phyloP scores from a whole-genome alignment of 2,888 invertebrate species.

The Polymixis lichenea region DNA sequence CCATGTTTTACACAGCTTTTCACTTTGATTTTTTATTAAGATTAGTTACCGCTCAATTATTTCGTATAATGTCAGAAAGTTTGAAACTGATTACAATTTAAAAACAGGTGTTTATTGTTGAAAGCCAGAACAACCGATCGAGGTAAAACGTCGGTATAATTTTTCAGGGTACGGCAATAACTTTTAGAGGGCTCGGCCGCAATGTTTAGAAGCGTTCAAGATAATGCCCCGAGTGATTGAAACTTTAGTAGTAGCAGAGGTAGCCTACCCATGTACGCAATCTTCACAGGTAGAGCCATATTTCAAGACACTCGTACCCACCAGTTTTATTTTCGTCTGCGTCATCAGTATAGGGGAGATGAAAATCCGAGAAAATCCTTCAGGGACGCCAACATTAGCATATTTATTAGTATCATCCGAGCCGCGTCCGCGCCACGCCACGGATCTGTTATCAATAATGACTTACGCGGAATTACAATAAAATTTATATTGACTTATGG shows the following conservation, averaged over 20 bases:
- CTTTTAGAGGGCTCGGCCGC: constrained; percentile 33
- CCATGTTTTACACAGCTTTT: background rate
- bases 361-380: constrained; percentile 87
- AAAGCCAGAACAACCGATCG: constrained; percentile 9
- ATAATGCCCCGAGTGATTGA: constrained; percentile 62
- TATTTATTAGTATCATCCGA: constrained; percentile 86
- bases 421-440: constrained; percentile 73
- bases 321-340: constrained; percentile 82
- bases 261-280: constrained; percentile 59
- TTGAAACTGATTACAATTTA: background rate
- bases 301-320: constrained; percentile 75
- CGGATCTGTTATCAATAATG: constrained; percentile 84
- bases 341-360: constrained; percentile 84
- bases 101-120: constrained; percentile 34
- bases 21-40: constrained; percentile 2
- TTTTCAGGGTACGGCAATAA: constrained; percentile 46
- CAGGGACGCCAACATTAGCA: constrained; percentile 86
- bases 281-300: constrained; percentile 76
- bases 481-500: constrained; percentile 72
- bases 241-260: constrained; percentile 67
- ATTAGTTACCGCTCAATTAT: background rate
- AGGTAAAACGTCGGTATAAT: constrained; percentile 42
- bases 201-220: constrained; percentile 60
- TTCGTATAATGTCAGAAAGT: background rate
- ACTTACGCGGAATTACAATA: constrained; percentile 78